Evolutionary conservation across 2,797 vertebrate genomes (phyloP).

Genomic region (Aeoliscus strigatus): DNA sequence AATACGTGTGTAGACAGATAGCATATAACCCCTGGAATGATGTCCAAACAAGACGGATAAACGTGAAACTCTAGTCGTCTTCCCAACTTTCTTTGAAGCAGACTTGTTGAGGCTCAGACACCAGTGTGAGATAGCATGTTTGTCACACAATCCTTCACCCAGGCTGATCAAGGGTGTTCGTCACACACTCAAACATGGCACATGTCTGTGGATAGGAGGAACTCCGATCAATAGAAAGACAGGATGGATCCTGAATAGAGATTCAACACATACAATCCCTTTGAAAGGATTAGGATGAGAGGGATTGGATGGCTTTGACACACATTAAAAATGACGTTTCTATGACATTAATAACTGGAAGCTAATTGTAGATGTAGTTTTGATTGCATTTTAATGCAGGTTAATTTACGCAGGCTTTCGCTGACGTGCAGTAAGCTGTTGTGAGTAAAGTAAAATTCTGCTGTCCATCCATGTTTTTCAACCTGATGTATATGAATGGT

Average conservation of each 20-base stretch:
- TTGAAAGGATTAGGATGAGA: slow-evolving; percentile 23
- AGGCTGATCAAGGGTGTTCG: slow-evolving; percentile 41
- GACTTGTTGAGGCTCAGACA: slow-evolving; percentile 26
- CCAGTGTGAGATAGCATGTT: slow-evolving; percentile 46
- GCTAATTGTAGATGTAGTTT: no score
- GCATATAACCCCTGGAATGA: slow-evolving; percentile 17
- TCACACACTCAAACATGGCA: slow-evolving; percentile 51
- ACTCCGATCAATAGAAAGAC: slow-evolving; percentile 26
- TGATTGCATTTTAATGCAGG: no score
- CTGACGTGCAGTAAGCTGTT: no score
- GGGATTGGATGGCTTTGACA: not conserved
- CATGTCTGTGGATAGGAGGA: slow-evolving; percentile 39
- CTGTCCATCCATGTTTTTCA: no score
- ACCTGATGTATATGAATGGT: no score
- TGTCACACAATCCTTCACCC: slow-evolving; percentile 45
- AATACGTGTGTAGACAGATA: slow-evolving; percentile 33
- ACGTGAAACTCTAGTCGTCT: slow-evolving; percentile 43
- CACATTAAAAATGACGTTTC: not conserved
- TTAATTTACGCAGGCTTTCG: no score
- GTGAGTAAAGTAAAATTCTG: no score
- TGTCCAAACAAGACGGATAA: slow-evolving; percentile 48
- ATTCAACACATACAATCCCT: slow-evolving; percentile 17
- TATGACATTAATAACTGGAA: no score
- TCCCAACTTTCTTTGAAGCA: slow-evolving; percentile 43
- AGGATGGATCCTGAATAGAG: slow-evolving; percentile 5